Evolutionary conservation across 1,140 invertebrate species (phyloP).

Genomic region (Homalodisca vitripennis): DNA sequence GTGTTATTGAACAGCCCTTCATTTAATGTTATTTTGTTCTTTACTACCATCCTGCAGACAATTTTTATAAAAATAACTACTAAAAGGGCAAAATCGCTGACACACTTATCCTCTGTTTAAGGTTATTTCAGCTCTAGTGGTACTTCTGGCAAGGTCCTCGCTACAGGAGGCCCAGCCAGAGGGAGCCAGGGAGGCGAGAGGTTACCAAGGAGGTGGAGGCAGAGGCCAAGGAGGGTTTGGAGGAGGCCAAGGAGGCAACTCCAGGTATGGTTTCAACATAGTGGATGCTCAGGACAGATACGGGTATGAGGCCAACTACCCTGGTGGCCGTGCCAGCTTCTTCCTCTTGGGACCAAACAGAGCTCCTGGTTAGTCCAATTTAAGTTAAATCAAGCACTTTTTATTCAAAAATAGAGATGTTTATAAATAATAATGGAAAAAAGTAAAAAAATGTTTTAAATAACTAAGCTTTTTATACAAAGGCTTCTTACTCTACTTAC

Average conservation of each 20-base stretch:
- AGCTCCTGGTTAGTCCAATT: background rate
- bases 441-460: too few species aligned
- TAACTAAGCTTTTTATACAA: too few species aligned
- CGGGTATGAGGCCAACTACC: constrained; percentile 5
- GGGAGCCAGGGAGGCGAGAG: background rate
- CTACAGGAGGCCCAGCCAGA: background rate
- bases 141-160: background rate
- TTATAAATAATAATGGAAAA: too few species aligned
- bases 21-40: too few species aligned
- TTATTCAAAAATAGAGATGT: too few species aligned
- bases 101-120: too few species aligned
- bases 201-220: background rate
- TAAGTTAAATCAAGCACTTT: too few species aligned
- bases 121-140: background rate
- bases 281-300: constrained; percentile 13
- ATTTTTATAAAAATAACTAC: too few species aligned
- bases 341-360: background rate
- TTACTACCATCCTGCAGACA: too few species aligned
- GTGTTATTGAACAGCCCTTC: too few species aligned
- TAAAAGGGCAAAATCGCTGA: too few species aligned
- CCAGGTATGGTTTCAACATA: constrained; percentile 12
- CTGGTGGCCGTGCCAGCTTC: background rate
- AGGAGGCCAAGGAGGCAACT: constrained; percentile 1
- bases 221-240: constrained; percentile 6
- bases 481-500: background rate